phyloP scores from a whole-genome alignment of 1,140 invertebrate species.

The Chrysomallon squamiferum region DNA sequence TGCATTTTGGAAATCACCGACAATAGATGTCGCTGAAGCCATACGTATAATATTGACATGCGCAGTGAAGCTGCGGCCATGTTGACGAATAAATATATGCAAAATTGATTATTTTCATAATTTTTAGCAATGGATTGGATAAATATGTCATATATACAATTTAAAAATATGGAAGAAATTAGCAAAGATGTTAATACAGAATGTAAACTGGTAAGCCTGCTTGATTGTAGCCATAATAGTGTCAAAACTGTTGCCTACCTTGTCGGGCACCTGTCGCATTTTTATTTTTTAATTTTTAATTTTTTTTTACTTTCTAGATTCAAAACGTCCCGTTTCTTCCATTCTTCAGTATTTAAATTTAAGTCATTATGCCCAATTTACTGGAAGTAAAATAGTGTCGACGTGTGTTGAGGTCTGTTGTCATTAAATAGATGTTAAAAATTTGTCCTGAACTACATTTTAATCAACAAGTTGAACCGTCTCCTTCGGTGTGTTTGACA shows the following conservation, averaged over 20 bases:
- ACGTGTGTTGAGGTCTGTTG: too few relatives aligned
- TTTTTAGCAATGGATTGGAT: neutral
- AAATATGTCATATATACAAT: neutral
- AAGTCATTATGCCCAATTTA: too few relatives aligned
- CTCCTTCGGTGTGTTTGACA: too few relatives aligned
- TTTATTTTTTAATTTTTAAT: too few relatives aligned
- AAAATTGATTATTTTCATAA: conserved; percentile 11
- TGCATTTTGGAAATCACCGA: neutral
- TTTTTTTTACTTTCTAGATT: too few relatives aligned
- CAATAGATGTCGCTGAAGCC: conserved; percentile 4
- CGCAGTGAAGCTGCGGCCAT: conserved; percentile 8
- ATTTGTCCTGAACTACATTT: too few relatives aligned
- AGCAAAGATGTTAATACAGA: neutral
- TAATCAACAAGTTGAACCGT: too few relatives aligned
- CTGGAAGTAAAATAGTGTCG: too few relatives aligned
- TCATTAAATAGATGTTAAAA: too few relatives aligned
- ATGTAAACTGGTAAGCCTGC: neutral
- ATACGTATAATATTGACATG: conserved; percentile 1
- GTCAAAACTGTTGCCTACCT: neutral
- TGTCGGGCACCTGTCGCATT: conserved; percentile 6
- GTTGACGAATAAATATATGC: conserved; percentile 13
- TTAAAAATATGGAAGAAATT: conserved; percentile 4
- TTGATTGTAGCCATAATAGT: neutral
- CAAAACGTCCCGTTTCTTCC: too few relatives aligned
- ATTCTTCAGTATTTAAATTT: too few relatives aligned